Base-by-base conservation (phyloP, 2,888 invertebrate species). In the Papilio elwesi region DNA sequence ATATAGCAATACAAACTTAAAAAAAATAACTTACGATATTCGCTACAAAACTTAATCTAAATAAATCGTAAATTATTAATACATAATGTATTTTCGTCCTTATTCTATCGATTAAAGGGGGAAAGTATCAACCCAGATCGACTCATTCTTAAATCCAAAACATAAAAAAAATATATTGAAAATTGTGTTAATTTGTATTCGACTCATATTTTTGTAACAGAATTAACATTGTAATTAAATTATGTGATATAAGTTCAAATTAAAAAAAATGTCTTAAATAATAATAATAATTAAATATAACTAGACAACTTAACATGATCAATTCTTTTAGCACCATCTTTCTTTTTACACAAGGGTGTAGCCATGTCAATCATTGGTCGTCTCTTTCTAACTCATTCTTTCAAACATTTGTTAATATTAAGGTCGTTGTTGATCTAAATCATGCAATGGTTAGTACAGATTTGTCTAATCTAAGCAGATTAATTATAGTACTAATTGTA, bases 401-500 rank as follows among this genome's bases (percentile, higher is more conserved):
- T n/a, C 2, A 38, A 53, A 15, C 43, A 62, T 51, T n/a, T 38
- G 62, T 70, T 63, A 47, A 70, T 36, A 68, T 43, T 52, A 38
- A 65, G 16, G 36, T 53, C 48, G n/a, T 59, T n/a, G 57, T 64
- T 71, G 16, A 68, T 51, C 67, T 70, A 70, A 76, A 53, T 75
- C 66, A 68, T 74, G 65, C 57, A 72, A 70, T 38, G 76, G 81
- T 87, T 86, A 86, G 82, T 83, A 83, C 78, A 77, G 78, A 81
- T 84, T 43, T 81, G 74, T 81, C 84, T 87, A 85, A 76, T 78
- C 80, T 76, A 70, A 78, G 82, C 79, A 81, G 74, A 80, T 75
- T 78, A 81, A 82, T 83, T 85, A n/a, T n/a, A 85, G 81, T 83
- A 83, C 78, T 81, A 80, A 75, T 78, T 72, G 64, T 81, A 72